Base-by-base conservation (phyloP, 2,888 invertebrate species). In the Bombyx huttoni region DNA sequence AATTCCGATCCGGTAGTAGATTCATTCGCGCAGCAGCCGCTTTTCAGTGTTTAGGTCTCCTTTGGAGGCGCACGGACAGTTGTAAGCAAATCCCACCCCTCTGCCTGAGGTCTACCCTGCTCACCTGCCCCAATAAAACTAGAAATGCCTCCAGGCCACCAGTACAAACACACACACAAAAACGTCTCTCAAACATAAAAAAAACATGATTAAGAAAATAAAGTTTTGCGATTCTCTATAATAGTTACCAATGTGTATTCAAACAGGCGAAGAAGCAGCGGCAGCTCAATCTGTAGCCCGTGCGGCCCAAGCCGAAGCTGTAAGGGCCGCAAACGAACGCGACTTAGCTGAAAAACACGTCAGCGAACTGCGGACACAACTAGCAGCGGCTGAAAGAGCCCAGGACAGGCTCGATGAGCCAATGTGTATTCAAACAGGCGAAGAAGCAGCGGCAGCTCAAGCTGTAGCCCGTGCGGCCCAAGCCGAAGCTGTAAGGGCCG, bases 251-350 rank as follows among this genome's bases (percentile, higher is more conserved):
- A 40, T 6, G 35, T 24, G 24, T 24, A 24, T 24, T 24, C 1
- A 2, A 24, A 40, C 7, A 88, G 88, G 87, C 14, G 86, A 85
- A 57, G 88, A 88, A 56, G 86, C 86, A 8, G 68, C 73, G 9
- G 86, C 86, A 1, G 87, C 88, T 0, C 87, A 87, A 57, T 69
- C 80, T 0, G 86, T 88, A 5, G 88, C 88, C 1, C 75, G 88
- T 0, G 69, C 77, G 0, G 86, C 88, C 0, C 86, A 84, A 52
- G 80, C 85, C 0, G 88, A 87, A 53, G 85, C 86, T 0, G 78
- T 74, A 0, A 69, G 68, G 55, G 87, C 84, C 0, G 59, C 63
- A 1, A 61, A 58, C 12, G 81, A 76, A 48, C 68, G 83, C 1
- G 83, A 82, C 51, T 56, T 72, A 0, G 79, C 80, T 0, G 72